Base-by-base conservation (phyloP, 2,888 invertebrate genomes). In the Agrypnus murinus region DNA sequence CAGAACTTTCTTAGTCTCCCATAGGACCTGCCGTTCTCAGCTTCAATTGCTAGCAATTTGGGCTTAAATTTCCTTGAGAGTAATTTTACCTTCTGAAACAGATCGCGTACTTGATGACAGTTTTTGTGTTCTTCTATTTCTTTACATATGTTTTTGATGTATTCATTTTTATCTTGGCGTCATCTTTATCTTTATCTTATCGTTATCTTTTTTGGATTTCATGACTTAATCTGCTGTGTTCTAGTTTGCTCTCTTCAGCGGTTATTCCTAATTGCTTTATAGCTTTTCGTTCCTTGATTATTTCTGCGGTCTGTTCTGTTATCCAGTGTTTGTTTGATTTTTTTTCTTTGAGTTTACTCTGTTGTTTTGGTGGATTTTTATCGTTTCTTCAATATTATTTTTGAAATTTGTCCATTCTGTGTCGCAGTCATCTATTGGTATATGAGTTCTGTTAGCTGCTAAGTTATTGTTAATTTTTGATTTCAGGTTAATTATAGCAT, bases 361-460 rank as follows among this genome's bases (percentile, higher is more conserved):
- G 40, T 3, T 40, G 40, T 40, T 9, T 15, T 45, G 15, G 9
- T 45, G 15, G 45, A 15, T 45, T 15, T n/a, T 45, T n/a, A 45
- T 45, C 9, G 15, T 45, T 45, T 45, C 15, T 15, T 45, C 45
- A 12, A 45, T 45, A 12, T 45, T 45, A 9, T 45, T 45, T 45
- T 45, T 45, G 9, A 45, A 14, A 9, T 45, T 45, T 15, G 45
- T 45, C 40, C 10, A 40, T 40, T 40, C 40, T 40, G 40, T 40
- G 40, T 40, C 40, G 40, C 40, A 40, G 40, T 45, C 45, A 15
- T 45, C 45, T 45, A 15, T 15, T 45, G 15, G 14, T 40, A 45
- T 45, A 45, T 45, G 45, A 45, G 45, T 45, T 45, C 9, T 45
- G 45, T 45, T 45, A 45, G 45, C 45, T 45, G 14, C 9, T 40